Base-by-base conservation (phyloP, 2,113 vertebrate species). In the Xiphias gladius region DNA sequence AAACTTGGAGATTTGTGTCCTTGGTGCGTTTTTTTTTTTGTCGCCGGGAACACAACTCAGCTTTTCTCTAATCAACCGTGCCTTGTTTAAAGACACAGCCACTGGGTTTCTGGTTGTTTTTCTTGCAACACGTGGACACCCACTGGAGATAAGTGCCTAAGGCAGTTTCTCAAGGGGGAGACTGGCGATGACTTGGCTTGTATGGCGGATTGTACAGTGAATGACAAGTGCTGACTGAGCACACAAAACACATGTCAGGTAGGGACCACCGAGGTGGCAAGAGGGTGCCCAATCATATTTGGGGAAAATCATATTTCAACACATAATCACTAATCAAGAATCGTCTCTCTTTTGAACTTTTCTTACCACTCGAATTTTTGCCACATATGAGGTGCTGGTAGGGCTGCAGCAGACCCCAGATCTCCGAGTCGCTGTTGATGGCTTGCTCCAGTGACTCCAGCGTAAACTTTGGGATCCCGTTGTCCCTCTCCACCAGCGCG, bases 361-460 rank as follows among this genome's bases (percentile, higher is more conserved):
- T 82, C 93, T 95, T 93, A 96, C 96, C 96, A 26, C 93, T 95
- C n/a, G 95, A 95, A 43, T 95, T 96, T 90, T 96, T 96, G 48
- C 95, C 96, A 58, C 95, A 96, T 71, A 96, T 94, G 79, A 96
- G 95, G 80, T 96, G 95, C 83, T 96, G 95, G 86, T 93, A 92
- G n/a, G 94, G 94, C 80, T 96, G 96, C 89, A 96, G 90, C 55
- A 96, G 92, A 58, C 96, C 96, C 95, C 95, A 96, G 4, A 96
- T 88, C 90, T 96, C 96, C 19, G 96, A 93, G 86, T 96, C 95
- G 64, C 86, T 92, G 86, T 80, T 94, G 82, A 96, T 92, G 73
- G 94, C 91, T 80, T 93, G 94, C 89, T 96, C 96, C 87, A 96
- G 83, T 1, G 93, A 82, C 93, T 95, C 94, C 79, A 92, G 81